phyloP scores from a whole-genome alignment of 1,140 invertebrate genomes.

The Drosophila willistoni region DNA sequence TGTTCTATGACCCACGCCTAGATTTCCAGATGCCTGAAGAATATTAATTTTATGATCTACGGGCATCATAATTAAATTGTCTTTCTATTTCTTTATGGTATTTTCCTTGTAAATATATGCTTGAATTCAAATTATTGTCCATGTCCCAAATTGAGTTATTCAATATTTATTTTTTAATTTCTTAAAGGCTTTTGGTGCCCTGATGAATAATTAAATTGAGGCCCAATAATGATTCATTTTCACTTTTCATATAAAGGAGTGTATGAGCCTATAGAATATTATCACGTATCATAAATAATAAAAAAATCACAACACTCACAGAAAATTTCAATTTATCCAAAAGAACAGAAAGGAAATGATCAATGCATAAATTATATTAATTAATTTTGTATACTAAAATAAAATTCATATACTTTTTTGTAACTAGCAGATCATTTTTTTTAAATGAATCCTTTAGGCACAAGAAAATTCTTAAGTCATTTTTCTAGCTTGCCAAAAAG shows the following conservation, averaged over 20 bases:
- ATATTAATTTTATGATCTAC: constrained; percentile 62
- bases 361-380: too few species aligned
- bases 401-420: too few species aligned
- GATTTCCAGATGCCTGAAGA: constrained; percentile 42
- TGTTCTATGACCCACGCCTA: constrained; percentile 41
- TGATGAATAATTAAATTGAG: constrained; percentile 62
- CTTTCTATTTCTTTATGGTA: constrained; percentile 42
- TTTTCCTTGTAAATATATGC: constrained; percentile 44
- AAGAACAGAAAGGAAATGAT: too few species aligned
- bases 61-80: constrained; percentile 52
- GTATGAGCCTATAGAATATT: constrained; percentile 23
- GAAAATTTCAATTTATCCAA: background rate
- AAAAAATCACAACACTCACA: too few species aligned
- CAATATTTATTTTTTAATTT: background rate
- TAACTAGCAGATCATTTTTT: too few species aligned
- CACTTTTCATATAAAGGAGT: constrained; percentile 56
- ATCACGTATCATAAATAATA: constrained; percentile 21
- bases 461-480: too few species aligned
- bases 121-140: background rate
- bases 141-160: background rate
- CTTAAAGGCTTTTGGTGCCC: background rate
- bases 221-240: constrained; percentile 45
- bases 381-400: too few species aligned
- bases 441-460: too few species aligned
- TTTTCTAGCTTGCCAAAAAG: too few species aligned